Evolutionary conservation across 2,797 vertebrate genomes (phyloP).

Genomic region (Gymnocypris eckloni): DNA sequence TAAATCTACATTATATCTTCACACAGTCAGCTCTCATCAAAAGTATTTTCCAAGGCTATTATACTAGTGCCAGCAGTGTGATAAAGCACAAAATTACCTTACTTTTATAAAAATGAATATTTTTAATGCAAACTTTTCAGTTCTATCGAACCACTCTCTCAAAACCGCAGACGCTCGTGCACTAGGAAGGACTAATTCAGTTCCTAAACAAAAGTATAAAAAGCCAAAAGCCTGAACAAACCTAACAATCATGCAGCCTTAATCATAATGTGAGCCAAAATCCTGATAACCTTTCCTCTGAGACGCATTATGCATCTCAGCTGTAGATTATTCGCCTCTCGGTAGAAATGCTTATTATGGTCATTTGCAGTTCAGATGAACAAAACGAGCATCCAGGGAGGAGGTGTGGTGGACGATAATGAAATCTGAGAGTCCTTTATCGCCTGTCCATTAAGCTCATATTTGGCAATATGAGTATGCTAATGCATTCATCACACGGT

Average conservation of each 20-base stretch:
- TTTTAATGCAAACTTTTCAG: neutral
- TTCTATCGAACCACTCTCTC: neutral
- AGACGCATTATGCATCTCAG: constrained; percentile 9
- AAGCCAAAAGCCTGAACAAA: constrained; percentile 9
- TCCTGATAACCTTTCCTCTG: constrained; percentile 16
- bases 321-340: constrained; percentile 3
- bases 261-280: constrained; percentile 14
- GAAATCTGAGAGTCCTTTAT: constrained; percentile 28
- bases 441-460: constrained; percentile 11
- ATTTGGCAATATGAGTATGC: constrained; percentile 12
- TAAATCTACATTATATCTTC: neutral
- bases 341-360: constrained; percentile 4
- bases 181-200: neutral
- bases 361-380: constrained; percentile 38
- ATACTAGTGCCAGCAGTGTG: neutral
- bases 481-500: constrained; percentile 31
- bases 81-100: neutral
- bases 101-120: neutral
- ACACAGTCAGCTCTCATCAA: neutral
- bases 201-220: neutral
- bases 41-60: neutral
- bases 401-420: constrained; percentile 45
- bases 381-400: constrained; percentile 38
- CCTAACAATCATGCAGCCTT: neutral
- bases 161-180: neutral